phyloP scores from a whole-genome alignment of 2,797 vertebrate species.

The Eospalax fontanierii region DNA sequence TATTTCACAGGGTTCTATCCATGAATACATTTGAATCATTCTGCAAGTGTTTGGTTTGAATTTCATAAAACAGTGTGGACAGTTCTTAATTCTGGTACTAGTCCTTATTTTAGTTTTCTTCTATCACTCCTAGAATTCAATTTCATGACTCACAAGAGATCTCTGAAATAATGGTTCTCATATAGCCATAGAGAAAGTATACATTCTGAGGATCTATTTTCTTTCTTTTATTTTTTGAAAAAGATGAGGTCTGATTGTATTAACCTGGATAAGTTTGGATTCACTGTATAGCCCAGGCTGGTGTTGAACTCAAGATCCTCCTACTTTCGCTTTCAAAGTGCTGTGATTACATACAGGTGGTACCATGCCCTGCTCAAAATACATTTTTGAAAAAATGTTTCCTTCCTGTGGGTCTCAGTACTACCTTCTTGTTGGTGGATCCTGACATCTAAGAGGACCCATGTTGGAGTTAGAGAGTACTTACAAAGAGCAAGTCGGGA shows the following conservation, averaged over 20 bases:
- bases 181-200: background rate
- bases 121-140: background rate
- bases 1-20: background rate
- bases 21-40: background rate
- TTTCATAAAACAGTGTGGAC: background rate
- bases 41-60: conserved; percentile 51
- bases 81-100: conserved; percentile 6
- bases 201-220: background rate
- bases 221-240: background rate
- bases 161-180: conserved; percentile 20
- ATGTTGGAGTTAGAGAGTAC: conserved; percentile 22
- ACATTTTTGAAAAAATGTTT: conserved; percentile 6
- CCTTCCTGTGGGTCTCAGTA: background rate
- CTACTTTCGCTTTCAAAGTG: background rate
- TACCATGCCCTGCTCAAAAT: background rate
- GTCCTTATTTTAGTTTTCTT: conserved; percentile 60
- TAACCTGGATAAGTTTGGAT: background rate
- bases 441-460: background rate
- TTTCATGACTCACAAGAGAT: conserved; percentile 3
- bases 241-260: background rate
- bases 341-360: background rate
- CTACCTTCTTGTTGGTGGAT: conserved; percentile 3
- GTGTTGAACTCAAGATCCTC: background rate
- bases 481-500: background rate
- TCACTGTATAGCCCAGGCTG: background rate